A percentile compares a stretch with the other conserved stretches of the same genome.
These are phyloP conservation scores for Morpho deidamia DNA, from an alignment of 2,888 invertebrate species.

Conservation along the genomic window DNA sequence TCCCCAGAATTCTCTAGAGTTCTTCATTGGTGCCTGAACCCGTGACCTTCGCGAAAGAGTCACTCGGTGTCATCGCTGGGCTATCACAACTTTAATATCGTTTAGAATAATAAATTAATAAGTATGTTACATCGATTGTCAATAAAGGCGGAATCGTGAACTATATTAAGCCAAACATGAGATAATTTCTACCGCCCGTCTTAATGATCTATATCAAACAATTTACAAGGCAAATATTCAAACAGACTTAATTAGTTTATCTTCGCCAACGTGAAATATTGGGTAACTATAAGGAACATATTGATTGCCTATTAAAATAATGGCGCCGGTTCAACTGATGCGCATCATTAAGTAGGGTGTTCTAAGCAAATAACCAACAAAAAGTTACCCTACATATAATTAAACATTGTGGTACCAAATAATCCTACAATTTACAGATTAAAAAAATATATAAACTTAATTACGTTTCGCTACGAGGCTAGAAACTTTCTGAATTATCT, in stretches of 20 bases:
- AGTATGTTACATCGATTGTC: neutral
- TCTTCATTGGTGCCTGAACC: too few species aligned
- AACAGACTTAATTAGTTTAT: conserved; percentile 68
- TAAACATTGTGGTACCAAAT: neutral
- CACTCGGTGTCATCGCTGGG: too few species aligned
- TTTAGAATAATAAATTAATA: too few species aligned
- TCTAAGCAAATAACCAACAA: conserved; percentile 32
- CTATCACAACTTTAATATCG: too few species aligned
- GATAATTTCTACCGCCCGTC: conserved; percentile 45
- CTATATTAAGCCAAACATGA: conserved; percentile 15
- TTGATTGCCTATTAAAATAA: conserved; percentile 70
- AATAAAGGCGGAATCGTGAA: conserved; percentile 8
- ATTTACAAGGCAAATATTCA: conserved; percentile 68
- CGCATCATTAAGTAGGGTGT: conserved; percentile 54
- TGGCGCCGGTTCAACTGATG: conserved; percentile 54
- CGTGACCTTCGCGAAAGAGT: too few species aligned
- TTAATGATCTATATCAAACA: conserved; percentile 63
- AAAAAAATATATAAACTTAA: too few species aligned
- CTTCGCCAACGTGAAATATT: conserved; percentile 52
- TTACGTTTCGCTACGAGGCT: too few species aligned
- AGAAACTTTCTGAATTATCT: too few species aligned
- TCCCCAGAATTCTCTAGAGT: too few species aligned
- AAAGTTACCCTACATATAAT: conserved; percentile 33
- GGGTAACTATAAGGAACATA: conserved; percentile 58
- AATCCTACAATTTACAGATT: neutral